Evolutionary conservation across 2,113 vertebrate genomes (phyloP).

Genomic region (Crypturellus undulatus): DNA sequence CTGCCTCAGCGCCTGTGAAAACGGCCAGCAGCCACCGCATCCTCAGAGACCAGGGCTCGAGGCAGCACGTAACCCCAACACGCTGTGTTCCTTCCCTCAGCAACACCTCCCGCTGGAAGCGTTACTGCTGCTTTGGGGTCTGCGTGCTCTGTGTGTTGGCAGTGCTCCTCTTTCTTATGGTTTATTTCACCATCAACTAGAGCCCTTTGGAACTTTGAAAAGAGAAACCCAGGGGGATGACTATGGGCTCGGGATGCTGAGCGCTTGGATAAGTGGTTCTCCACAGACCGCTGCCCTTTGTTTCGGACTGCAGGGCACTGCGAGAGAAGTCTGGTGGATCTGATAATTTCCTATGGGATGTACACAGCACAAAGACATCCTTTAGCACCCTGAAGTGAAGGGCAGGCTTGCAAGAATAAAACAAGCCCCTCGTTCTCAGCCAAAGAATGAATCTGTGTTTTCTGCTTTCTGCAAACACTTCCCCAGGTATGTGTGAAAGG

Average conservation of each 20-base stretch:
- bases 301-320: too few relatives aligned
- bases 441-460: not conserved
- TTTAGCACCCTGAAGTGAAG: not conserved
- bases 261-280: not conserved
- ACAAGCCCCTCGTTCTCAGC: not conserved
- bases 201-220: fast-evolving
- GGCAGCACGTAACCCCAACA: fast-evolving
- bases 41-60: fast-evolving
- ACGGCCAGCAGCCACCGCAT: not conserved
- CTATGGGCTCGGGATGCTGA: too few relatives aligned
- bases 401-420: not conserved
- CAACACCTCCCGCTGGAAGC: not conserved
- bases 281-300: not conserved
- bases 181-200: not conserved
- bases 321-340: not conserved
- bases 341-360: not conserved
- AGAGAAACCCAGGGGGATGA: not conserved
- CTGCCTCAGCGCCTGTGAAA: not conserved
- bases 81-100: fast-evolving
- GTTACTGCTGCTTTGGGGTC: not conserved
- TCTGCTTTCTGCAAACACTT: not conserved
- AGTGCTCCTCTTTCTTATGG: not conserved
- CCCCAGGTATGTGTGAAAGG: not conserved
- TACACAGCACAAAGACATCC: not conserved
- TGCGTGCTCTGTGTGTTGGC: not conserved